Conservation (phyloP, 2,888 invertebrate species). For the Axea sp. region DNA sequence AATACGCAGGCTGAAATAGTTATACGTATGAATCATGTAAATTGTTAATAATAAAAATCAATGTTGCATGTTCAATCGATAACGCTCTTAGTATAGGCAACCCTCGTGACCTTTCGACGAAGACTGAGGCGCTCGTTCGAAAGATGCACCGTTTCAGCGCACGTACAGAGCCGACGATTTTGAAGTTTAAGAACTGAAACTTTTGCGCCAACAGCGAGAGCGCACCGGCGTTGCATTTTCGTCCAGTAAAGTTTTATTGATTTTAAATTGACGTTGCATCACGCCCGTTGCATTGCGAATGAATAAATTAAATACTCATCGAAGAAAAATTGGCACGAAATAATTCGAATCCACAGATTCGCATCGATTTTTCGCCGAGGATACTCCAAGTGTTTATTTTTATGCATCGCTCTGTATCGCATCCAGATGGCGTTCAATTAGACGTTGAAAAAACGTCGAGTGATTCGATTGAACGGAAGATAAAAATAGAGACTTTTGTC, state of each 20-base stretch:
- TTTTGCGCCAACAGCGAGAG: too few relatives aligned
- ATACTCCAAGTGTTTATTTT: too few relatives aligned
- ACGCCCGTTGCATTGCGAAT: neutral
- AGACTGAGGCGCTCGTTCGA: slow-evolving; percentile 6
- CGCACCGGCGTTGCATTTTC: neutral
- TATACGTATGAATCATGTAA: neutral
- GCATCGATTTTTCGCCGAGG: too few relatives aligned
- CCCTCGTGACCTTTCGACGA: slow-evolving; percentile 3
- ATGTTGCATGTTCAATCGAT: slow-evolving; percentile 10
- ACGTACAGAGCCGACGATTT: slow-evolving; percentile 2
- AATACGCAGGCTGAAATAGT: too few relatives aligned
- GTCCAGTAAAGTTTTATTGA: neutral
- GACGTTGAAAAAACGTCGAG: too few relatives aligned
- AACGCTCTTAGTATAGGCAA: neutral
- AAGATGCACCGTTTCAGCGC: slow-evolving; percentile 7
- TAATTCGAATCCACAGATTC: neutral
- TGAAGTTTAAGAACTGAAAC: neutral
- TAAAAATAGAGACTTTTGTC: neutral
- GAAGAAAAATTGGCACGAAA: slow-evolving; percentile 2
- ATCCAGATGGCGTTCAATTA: too few relatives aligned
- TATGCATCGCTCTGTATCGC: too few relatives aligned
- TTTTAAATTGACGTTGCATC: slow-evolving; percentile 5
- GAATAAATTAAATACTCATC: slow-evolving; percentile 1
- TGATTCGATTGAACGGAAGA: too few relatives aligned
- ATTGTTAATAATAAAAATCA: slow-evolving; percentile 10